Evolutionary conservation across 35 echinoderm and acorn worm species (phyloP).

Genomic region (Heliocidaris tuberculata): DNA sequence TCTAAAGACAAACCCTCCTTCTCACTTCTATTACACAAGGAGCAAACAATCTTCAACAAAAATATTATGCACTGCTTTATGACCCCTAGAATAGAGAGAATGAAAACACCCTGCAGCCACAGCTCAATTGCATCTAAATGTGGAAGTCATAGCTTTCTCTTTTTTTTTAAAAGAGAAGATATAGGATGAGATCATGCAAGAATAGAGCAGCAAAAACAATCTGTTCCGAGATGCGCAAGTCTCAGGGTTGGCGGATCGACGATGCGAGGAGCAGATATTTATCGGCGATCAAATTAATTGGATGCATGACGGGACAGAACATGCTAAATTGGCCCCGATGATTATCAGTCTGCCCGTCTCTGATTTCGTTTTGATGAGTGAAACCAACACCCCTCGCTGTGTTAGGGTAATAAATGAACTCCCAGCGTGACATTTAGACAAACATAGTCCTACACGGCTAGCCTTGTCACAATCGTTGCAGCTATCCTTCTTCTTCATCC

Average conservation of each 20-base stretch:
- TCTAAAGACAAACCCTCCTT: not conserved
- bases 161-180: not conserved
- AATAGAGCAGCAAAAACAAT: not conserved
- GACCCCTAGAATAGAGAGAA: not conserved
- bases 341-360: slow-evolving; percentile 1
- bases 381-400: slow-evolving; percentile 1
- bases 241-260: not conserved
- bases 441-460: not conserved
- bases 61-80: not conserved
- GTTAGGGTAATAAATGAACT: not conserved
- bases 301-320: not conserved
- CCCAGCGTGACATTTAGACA: not conserved
- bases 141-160: not conserved
- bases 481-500: not conserved
- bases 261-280: slow-evolving; percentile 9
- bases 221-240: not conserved
- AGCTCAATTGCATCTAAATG: not conserved
- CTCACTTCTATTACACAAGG: not conserved
- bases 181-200: not conserved
- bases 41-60: not conserved
- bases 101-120: not conserved
- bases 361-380: slow-evolving; percentile 3
- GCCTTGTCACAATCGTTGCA: not conserved
- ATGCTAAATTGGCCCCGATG: slow-evolving; percentile 9
- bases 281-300: slow-evolving; percentile 5